A percentile compares a stretch with the other conserved stretches of the same genome.
Evolutionary conservation across 1,140 invertebrate species (phyloP).

Genomic region (Drosophila simulans): DNA sequence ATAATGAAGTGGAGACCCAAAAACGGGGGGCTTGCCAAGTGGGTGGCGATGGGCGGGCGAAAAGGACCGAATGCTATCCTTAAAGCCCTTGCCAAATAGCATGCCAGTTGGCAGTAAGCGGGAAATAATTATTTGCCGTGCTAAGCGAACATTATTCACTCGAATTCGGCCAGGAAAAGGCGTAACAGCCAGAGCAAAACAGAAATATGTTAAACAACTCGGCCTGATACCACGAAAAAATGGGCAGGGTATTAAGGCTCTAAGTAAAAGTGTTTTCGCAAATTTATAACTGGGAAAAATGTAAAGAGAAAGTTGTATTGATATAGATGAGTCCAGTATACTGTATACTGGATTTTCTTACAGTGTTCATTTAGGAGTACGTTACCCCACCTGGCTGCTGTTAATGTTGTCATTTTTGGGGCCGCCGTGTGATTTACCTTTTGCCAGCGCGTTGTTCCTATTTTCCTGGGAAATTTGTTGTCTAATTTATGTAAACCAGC

Average conservation of each 20-base stretch:
- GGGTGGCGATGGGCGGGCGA: slow-evolving; percentile 6
- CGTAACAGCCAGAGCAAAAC: slow-evolving; percentile 55
- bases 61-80: slow-evolving; percentile 40
- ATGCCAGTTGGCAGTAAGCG: slow-evolving; percentile 74
- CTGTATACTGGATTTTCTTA: too few species aligned
- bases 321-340: too few species aligned
- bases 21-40: neutral
- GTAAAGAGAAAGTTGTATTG: neutral
- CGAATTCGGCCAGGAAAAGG: slow-evolving; percentile 43
- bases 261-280: slow-evolving; percentile 72
- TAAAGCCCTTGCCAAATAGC: slow-evolving; percentile 73
- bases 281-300: slow-evolving; percentile 20
- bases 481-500: slow-evolving; percentile 65
- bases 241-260: slow-evolving; percentile 25
- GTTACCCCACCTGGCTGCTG: slow-evolving; percentile 16
- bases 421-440: slow-evolving; percentile 67
- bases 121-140: slow-evolving; percentile 84
- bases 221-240: slow-evolving; percentile 33
- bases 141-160: slow-evolving; percentile 79
- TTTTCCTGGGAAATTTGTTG: slow-evolving; percentile 75
- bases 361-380: slow-evolving; percentile 28
- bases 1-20: slow-evolving; percentile 65
- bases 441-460: slow-evolving; percentile 52
- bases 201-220: slow-evolving; percentile 74
- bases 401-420: slow-evolving; percentile 70